phyloP scores from a whole-genome alignment of 2,888 invertebrate species.

The Drosophila atroscutellata region DNA sequence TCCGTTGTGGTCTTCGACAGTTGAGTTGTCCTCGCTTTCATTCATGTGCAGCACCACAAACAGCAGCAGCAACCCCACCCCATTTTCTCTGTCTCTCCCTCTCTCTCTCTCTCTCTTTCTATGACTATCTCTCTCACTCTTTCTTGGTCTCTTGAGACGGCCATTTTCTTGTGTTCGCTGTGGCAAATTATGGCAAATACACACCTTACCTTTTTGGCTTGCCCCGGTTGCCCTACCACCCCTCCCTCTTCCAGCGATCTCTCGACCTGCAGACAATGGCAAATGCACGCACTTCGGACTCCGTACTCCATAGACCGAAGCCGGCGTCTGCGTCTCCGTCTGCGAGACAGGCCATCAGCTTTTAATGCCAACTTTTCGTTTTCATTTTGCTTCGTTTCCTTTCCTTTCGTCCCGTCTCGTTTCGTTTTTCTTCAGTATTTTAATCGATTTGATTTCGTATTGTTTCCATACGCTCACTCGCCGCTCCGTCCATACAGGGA shows the following conservation, averaged over 20 bases:
- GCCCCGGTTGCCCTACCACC: conserved; percentile 8
- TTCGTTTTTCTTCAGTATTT: conserved; percentile 52
- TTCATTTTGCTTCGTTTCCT: conserved; percentile 56
- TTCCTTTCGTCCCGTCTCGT: conserved; percentile 55
- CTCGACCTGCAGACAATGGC: conserved; percentile 38
- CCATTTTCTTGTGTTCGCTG: conserved; percentile 68
- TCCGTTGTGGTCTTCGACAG: conserved; percentile 44
- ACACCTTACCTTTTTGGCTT: conserved; percentile 69
- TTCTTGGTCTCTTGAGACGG: conserved; percentile 14
- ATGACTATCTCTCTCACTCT: not conserved
- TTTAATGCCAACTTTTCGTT: conserved; percentile 62
- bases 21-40: conserved; percentile 74
- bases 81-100: not conserved
- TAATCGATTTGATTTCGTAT: conserved; percentile 72
- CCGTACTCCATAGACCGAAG: conserved; percentile 13
- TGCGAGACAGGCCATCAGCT: conserved; percentile 43
- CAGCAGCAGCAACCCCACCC: conserved; percentile 3
- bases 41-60: conserved; percentile 54
- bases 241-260: not conserved
- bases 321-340: conserved; percentile 2
- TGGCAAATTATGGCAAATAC: conserved; percentile 83
- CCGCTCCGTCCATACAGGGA: conserved; percentile 19
- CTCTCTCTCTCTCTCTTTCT: not conserved
- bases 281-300: conserved; percentile 25
- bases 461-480: conserved; percentile 53